Evolutionary conservation across 23 tunicate species (phyloP), one percentile per base, ranked within the genome.

Genomic region (Styela clava): DNA sequence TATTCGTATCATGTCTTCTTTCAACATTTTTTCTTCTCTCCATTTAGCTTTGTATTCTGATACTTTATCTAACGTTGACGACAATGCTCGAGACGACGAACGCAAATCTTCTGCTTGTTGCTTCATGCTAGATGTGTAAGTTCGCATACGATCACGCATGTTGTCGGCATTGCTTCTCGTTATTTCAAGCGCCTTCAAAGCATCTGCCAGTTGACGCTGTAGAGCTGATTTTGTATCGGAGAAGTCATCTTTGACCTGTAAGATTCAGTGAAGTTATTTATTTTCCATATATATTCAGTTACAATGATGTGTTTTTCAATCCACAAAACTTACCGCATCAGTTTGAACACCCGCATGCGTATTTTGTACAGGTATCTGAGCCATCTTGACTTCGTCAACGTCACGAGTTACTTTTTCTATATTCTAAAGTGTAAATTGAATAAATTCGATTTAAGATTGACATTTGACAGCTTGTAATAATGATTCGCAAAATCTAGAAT

Each of bases 81-180:
- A 44, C 21, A 76, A 56, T 26, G 81, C 52, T 5, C 65, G 65
- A 0, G 81, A 52, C 24, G 81, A 76, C 1, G 65, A 36, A 23
- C 65, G 64, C 33, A 76, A 27, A n/a, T 52, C 65, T 36, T 52
- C 65, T 24, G 81, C 81, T 44, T 76, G 81, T 52, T 76, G 65
- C 27, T 52, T 52, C 81, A 76, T 52, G 64, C 81, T 76, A 0
- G 81, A 44, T 0, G 81, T 76, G 27, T 52, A 76, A 76, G 65
- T 44, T 24, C 65, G 23, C 24, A 76, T 52, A 9, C 81, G 64
- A 24, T 76, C 67, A 16, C 89, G 95, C 71, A 89, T 62, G 19
- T 68, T 36, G 27, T 89, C 89, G 67, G 86, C 78, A 3, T 79
- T 79, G 0, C 85, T 26, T 25, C 74, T 72, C 22, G 95, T 76